Evolutionary conservation across 1,140 invertebrate genomes (phyloP), one percentile per base, ranked within the genome.

Genomic region (Lordiphosa clarofinis): DNA sequence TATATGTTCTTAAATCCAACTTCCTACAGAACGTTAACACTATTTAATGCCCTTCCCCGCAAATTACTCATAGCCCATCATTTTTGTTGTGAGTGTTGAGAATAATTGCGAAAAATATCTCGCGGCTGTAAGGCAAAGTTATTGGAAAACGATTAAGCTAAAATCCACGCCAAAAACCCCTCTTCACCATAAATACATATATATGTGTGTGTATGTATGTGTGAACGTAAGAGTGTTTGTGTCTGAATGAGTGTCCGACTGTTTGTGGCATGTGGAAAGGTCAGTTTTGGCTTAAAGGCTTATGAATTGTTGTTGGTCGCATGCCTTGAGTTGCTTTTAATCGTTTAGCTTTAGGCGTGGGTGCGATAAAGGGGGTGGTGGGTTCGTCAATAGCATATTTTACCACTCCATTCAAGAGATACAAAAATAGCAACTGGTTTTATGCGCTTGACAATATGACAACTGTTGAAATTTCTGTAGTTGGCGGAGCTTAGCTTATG

Each of bases 241-340:
- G 42, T 39, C n/a, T 24, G 36, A 38, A 19, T 55, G 31, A 58
- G 43, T 48, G 52, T 28, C 28, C 19, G 8, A 48, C 37, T 35
- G 39, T 49, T 64, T 60, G 39, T 35, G 56, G 59, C 47, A 68
- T 75, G 75, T 72, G 53, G 62, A 72, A 72, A 75, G 76, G 76
- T 81, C 76, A 82, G 67, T 81, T 75, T 68, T 75, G 62, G 72
- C 72, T 82, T 82, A 75, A 46, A 81, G 75, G 76, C 75, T 81
- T 75, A 63, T 47, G 44, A 58, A 47, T 58, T 65, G 58, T 48
- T 56, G 56, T 48, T 43, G 24, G 69, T 48, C 65, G 58, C 54
- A 66, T 39, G 72, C 59, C 46, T 65, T 70, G 75, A 81, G 70
- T 56, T 57, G 65, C 60, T 70, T 79, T 74, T 70, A 79, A 79